phyloP scores from a whole-genome alignment of 2,888 invertebrate genomes.

The Cinara cedri region DNA sequence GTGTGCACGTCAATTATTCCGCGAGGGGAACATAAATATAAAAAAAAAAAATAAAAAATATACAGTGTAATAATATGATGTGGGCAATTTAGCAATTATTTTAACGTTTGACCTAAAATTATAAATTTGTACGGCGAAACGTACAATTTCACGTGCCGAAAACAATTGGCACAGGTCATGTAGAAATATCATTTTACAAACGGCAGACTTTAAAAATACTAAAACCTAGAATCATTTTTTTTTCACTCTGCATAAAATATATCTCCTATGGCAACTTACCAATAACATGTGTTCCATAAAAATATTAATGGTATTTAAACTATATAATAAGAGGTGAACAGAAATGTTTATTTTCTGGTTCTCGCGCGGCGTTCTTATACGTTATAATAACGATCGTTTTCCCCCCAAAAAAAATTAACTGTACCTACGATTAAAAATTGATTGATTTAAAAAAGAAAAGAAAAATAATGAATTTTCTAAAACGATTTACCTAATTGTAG shows the following conservation, averaged over 20 bases:
- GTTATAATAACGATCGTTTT: not conserved
- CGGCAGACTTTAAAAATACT: slow-evolving; percentile 55
- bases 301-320: slow-evolving; percentile 46
- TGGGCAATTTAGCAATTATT: not conserved
- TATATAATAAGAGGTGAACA: slow-evolving; percentile 40
- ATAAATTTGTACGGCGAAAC: slow-evolving; percentile 5
- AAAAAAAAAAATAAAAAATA: not conserved
- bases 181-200: slow-evolving; percentile 54
- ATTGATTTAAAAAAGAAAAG: no score
- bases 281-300: slow-evolving; percentile 56
- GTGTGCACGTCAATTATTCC: not conserved
- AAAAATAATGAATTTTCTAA: no score
- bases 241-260: slow-evolving; percentile 39
- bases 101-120: slow-evolving; percentile 3
- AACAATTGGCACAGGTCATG: slow-evolving; percentile 56
- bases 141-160: slow-evolving; percentile 42
- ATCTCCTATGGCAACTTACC: slow-evolving; percentile 46
- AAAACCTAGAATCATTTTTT: slow-evolving; percentile 38
- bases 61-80: no score
- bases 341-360: slow-evolving; percentile 22
- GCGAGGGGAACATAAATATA: not conserved
- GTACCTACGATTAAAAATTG: no score
- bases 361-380: slow-evolving; percentile 8
- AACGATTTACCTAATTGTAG: no score
- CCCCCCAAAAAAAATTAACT: no score